Evolutionary conservation across 2,797 vertebrate species (phyloP).

Genomic region (Chelmon rostratus): DNA sequence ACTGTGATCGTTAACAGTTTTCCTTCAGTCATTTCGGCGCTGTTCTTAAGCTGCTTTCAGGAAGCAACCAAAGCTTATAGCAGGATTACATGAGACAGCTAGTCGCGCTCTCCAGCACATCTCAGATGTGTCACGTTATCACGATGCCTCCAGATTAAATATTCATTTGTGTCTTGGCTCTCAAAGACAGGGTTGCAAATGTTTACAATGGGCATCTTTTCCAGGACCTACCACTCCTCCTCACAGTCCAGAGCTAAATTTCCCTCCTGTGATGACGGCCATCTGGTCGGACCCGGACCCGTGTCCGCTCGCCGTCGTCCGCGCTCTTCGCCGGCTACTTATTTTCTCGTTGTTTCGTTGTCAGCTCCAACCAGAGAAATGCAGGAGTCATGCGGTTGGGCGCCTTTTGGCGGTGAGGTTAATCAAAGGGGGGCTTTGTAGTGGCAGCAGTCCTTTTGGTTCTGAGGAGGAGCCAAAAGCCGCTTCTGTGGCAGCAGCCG

Average conservation of each 20-base stretch:
- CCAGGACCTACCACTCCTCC: conserved; percentile 60
- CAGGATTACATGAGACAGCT: conserved; percentile 14
- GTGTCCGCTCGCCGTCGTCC: conserved; percentile 39
- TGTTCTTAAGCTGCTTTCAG: too few relatives aligned
- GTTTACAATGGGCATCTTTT: conserved; percentile 66
- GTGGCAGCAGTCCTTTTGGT: conserved; percentile 62
- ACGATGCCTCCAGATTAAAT: conserved; percentile 53
- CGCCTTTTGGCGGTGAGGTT: conserved; percentile 62
- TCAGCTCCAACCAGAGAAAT: conserved; percentile 45
- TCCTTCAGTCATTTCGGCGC: too few relatives aligned
- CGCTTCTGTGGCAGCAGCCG: conserved; percentile 73
- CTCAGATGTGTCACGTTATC: conserved; percentile 56
- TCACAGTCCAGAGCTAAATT: conserved; percentile 63
- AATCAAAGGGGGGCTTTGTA: conserved; percentile 64
- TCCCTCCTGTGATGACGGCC: conserved; percentile 75
- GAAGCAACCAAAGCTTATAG: conserved; percentile 21
- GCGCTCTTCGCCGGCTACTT: conserved; percentile 22
- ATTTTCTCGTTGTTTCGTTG: conserved; percentile 53
- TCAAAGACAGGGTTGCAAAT: conserved; percentile 45
- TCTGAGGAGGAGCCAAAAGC: conserved; percentile 72
- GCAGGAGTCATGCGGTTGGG: conserved; percentile 47
- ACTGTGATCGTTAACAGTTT: conserved; percentile 28
- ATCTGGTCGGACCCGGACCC: conserved; percentile 77
- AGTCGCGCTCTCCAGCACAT: conserved; percentile 20
- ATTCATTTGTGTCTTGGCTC: conserved; percentile 61